phyloP scores from a whole-genome alignment of 2,797 vertebrate genomes.

The Okamejei kenojei region DNA sequence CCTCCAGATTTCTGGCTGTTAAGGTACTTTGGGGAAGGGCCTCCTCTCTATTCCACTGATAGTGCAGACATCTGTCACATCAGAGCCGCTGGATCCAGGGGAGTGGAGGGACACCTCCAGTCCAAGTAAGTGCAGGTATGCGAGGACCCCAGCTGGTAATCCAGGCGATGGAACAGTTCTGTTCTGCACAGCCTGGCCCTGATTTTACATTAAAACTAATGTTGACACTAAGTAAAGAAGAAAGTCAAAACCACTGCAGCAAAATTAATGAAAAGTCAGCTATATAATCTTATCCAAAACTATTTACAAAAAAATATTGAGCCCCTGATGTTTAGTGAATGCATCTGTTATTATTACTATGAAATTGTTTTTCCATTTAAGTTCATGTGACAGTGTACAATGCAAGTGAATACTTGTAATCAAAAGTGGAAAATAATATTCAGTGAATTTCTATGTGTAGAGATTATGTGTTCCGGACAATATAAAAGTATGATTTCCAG shows the following conservation, averaged over 20 bases:
- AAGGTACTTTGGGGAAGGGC: no score
- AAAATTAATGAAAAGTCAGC: background rate
- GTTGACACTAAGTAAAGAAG: background rate
- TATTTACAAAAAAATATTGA: background rate
- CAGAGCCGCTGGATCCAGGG: no score
- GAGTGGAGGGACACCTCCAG: no score
- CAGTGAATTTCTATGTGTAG: background rate
- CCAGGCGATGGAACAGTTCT: no score
- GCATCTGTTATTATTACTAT: background rate
- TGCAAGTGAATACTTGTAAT: background rate
- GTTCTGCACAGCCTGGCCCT: background rate
- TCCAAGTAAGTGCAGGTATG: no score
- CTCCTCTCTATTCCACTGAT: no score
- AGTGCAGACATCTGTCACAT: no score
- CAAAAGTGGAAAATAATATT: background rate
- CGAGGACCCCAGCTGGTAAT: no score
- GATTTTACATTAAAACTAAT: background rate
- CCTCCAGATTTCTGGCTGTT: no score
- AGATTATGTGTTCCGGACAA: background rate
- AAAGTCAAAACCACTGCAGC: background rate
- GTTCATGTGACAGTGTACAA: background rate
- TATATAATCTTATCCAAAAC: background rate
- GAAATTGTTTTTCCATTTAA: conserved; percentile 10
- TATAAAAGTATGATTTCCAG: background rate
- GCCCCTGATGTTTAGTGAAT: background rate